Conservation (phyloP, 2,888 invertebrate species). For the Halocaridina rubra region DNA sequence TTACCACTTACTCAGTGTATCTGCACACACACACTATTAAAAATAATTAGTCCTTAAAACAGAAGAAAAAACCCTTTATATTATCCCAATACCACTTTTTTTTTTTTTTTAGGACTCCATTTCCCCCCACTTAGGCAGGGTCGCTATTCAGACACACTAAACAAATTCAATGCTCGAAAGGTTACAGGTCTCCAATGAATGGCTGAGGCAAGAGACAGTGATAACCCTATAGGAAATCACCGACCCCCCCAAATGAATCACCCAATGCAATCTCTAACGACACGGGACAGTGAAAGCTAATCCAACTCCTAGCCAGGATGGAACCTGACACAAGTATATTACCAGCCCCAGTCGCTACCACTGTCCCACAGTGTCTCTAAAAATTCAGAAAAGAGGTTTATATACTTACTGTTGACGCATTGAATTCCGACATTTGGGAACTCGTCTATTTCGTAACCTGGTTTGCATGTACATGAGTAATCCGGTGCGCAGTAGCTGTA, state of each 20-base stretch:
- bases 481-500: neutral
- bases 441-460: conserved; percentile 30
- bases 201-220: neutral
- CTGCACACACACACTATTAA: too few species aligned
- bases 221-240: neutral
- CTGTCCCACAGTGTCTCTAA: neutral
- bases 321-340: neutral
- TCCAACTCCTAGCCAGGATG: neutral
- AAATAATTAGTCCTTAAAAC: too few species aligned
- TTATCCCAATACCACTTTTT: too few species aligned
- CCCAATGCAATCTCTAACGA: neutral
- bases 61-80: too few species aligned
- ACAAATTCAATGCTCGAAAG: too few species aligned
- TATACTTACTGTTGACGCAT: conserved; percentile 23
- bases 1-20: too few species aligned
- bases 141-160: too few species aligned
- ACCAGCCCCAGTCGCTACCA: too few species aligned
- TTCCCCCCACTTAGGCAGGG: too few species aligned
- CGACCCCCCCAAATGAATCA: neutral
- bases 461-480: conserved; percentile 31
- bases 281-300: neutral
- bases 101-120: too few species aligned
- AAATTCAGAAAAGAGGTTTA: too few species aligned
- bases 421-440: conserved; percentile 37
- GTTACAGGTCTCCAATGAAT: too few species aligned